A percentile compares a stretch with the other conserved stretches of the same genome.
Evolutionary conservation across 2,797 vertebrate species (phyloP).

Genomic region (Heterohyrax brucei): DNA sequence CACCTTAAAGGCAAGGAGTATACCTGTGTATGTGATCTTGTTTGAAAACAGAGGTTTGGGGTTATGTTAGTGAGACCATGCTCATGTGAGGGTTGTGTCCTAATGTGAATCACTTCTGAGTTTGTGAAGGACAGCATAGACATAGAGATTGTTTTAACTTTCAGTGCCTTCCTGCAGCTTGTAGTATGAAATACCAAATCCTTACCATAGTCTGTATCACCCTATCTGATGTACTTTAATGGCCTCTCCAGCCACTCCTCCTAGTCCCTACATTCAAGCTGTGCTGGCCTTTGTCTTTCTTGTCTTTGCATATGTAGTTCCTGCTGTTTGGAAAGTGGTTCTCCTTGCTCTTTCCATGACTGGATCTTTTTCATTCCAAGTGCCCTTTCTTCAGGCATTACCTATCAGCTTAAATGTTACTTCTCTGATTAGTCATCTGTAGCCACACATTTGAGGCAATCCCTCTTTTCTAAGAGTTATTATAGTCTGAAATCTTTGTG

Average conservation of each 20-base stretch:
- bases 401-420: not conserved
- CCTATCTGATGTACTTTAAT: not conserved
- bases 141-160: not conserved
- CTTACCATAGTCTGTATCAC: not conserved
- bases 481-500: not conserved
- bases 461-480: not conserved
- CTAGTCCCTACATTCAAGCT: too few relatives aligned
- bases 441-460: not conserved
- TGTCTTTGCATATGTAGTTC: not conserved
- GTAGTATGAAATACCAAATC: not conserved
- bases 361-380: not conserved
- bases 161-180: not conserved
- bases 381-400: not conserved
- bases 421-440: not conserved
- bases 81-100: too few relatives aligned
- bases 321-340: not conserved
- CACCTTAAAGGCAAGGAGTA: too few relatives aligned
- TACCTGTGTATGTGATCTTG: too few relatives aligned
- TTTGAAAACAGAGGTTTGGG: too few relatives aligned
- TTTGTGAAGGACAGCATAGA: too few relatives aligned
- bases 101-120: too few relatives aligned
- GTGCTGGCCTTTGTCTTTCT: not conserved
- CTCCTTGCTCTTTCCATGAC: not conserved
- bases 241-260: not conserved
- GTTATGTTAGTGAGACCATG: too few relatives aligned